phyloP scores from a whole-genome alignment of 92 coral and sea anemone species.

The Muricea muricata region DNA sequence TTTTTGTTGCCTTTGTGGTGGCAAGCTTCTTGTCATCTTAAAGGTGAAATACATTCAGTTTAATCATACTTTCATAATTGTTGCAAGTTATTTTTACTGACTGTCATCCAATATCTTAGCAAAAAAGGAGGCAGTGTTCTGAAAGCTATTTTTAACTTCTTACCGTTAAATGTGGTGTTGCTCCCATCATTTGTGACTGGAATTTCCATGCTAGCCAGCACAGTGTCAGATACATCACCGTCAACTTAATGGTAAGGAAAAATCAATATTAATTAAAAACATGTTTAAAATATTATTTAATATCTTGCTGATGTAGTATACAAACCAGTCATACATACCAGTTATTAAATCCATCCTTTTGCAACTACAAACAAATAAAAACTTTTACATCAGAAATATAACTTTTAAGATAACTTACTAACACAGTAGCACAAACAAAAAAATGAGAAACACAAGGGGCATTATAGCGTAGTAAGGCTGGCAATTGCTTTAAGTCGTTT shows the following conservation, averaged over 20 bases:
- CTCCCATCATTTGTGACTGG: background rate
- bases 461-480: background rate
- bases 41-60: background rate
- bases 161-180: background rate
- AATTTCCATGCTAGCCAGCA: background rate
- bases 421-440: background rate
- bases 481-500: background rate
- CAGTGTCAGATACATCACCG: background rate
- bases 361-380: background rate
- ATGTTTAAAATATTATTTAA: background rate
- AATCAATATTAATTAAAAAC: background rate
- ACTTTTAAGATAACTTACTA: background rate
- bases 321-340: background rate
- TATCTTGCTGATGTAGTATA: background rate
- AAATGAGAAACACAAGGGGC: conserved; percentile 1
- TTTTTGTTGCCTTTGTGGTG: background rate
- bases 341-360: background rate
- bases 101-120: background rate
- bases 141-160: background rate
- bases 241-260: background rate
- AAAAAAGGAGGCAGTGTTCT: background rate
- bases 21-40: background rate
- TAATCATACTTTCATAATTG: background rate
- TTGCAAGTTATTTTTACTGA: background rate
- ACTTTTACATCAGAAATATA: background rate